Evolutionary conservation across 2,797 vertebrate species (phyloP).

Genomic region (Denticeps clupeoides): DNA sequence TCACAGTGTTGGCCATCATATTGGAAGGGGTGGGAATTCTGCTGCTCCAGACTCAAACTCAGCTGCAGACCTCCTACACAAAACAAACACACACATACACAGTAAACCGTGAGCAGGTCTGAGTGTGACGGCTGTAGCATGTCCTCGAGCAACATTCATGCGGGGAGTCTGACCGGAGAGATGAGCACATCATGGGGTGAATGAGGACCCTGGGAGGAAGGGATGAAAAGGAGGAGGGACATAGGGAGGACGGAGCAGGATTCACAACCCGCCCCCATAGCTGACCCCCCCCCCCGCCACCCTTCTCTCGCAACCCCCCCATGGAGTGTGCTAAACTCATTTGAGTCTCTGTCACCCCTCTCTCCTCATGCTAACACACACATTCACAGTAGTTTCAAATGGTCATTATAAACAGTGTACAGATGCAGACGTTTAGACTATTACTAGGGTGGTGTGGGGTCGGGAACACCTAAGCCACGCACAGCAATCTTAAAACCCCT

Average conservation of each 20-base stretch:
- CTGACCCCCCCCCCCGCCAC: background rate
- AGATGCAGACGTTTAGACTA: too few relatives aligned
- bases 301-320: background rate
- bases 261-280: background rate
- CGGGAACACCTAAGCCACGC: too few relatives aligned
- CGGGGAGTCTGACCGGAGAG: too few relatives aligned
- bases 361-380: too few relatives aligned
- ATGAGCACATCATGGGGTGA: too few relatives aligned
- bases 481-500: too few relatives aligned
- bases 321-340: background rate
- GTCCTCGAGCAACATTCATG: background rate
- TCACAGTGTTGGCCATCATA: constrained; percentile 36
- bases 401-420: too few relatives aligned
- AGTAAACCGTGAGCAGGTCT: background rate
- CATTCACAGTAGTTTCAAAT: too few relatives aligned
- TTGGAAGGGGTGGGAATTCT: constrained; percentile 4
- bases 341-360: too few relatives aligned
- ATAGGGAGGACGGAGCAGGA: background rate
- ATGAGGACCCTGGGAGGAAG: background rate
- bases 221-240: background rate
- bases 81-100: background rate
- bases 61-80: constrained; percentile 10
- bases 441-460: too few relatives aligned
- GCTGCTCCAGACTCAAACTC: constrained; percentile 6
- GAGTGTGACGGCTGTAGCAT: background rate